Evolutionary conservation across 2,113 vertebrate genomes (phyloP), one percentile per base, ranked within the genome.

Genomic region (Phyllostomus hastatus): DNA sequence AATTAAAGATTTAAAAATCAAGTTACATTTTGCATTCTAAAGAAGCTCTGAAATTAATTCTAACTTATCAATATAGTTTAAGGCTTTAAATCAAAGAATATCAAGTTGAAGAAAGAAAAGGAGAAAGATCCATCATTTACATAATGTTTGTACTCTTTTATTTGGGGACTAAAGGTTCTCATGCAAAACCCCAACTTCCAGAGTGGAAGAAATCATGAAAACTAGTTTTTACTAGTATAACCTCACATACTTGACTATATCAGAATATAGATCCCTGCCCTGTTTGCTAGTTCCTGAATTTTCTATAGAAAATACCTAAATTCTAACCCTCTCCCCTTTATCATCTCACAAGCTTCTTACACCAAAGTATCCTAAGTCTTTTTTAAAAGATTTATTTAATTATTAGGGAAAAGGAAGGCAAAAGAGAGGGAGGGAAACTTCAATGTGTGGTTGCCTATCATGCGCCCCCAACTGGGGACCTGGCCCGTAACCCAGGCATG

Each of bases 21-120:
- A 95, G 72, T 97, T 90, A 95, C 52, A 93, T 80, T 97, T 85
- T 79, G 75, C 70, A 96, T 96, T 72, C 90, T 88, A 94, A 94
- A 75, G 82, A 91, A 48, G 61, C 76, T 93, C 61, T 88, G 92
- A 88, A 88, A 59, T 93, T 78, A 96, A 94, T 85, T 38, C 86
- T 90, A 93, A 93, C 61, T 57, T n/a, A 91, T 59, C 38, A 86
- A 88, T 94, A 76, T 50, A 85, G 41, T 78, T 91, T 79, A 85
- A 70, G 52, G 81, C 59, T 88, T 92, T 75, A 90, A 94, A 88
- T 81, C 28, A 57, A 95, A 57, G 22, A 85, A 50, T 73, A 90
- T n/a, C 57, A 95, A 73, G 17, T 46, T 88, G 48, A 35, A 97
- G 43, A 75, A 35, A 83, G n/a, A 70, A 94, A 90, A 64, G 22